Evolutionary conservation across 2,113 vertebrate species (phyloP).

Genomic region (Scortum barcoo): DNA sequence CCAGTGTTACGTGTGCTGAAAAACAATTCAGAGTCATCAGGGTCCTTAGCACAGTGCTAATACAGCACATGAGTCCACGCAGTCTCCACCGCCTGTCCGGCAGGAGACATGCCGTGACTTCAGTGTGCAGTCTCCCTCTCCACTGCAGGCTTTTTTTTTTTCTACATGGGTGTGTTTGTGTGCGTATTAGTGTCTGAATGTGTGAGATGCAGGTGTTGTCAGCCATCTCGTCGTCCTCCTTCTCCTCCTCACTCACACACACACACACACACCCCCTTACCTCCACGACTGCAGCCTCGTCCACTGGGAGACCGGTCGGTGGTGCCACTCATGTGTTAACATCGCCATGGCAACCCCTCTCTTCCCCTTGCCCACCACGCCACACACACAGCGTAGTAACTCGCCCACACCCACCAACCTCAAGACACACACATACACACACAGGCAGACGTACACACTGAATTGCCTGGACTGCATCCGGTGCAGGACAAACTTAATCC

Average conservation of each 20-base stretch:
- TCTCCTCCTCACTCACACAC: constrained; percentile 37
- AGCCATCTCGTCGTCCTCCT: constrained; percentile 64
- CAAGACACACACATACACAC: constrained; percentile 59
- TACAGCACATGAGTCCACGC: constrained; percentile 33
- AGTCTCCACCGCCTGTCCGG: constrained; percentile 38
- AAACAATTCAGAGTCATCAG: constrained; percentile 67
- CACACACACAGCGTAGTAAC: constrained; percentile 73
- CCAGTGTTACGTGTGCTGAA: constrained; percentile 66
- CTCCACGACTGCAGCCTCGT: constrained; percentile 81
- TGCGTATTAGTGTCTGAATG: constrained; percentile 66
- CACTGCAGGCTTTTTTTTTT: constrained; percentile 27
- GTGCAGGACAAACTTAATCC: constrained; percentile 74
- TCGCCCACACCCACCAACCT: constrained; percentile 78
- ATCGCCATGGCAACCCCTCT: constrained; percentile 87
- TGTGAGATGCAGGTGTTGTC: constrained; percentile 82
- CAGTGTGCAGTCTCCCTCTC: constrained; percentile 38
- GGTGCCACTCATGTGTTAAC: constrained; percentile 88
- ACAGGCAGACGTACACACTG: constrained; percentile 46
- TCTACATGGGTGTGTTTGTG: constrained; percentile 63
- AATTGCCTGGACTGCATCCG: constrained; percentile 75
- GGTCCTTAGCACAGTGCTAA: constrained; percentile 70
- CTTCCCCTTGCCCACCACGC: constrained; percentile 82
- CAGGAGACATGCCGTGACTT: constrained; percentile 37
- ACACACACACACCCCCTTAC: constrained; percentile 52
- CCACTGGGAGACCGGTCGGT: constrained; percentile 83